Evolutionary conservation across 2,113 vertebrate genomes (phyloP), one percentile per base, ranked within the genome.

Genomic region (Xenopus laevis): DNA sequence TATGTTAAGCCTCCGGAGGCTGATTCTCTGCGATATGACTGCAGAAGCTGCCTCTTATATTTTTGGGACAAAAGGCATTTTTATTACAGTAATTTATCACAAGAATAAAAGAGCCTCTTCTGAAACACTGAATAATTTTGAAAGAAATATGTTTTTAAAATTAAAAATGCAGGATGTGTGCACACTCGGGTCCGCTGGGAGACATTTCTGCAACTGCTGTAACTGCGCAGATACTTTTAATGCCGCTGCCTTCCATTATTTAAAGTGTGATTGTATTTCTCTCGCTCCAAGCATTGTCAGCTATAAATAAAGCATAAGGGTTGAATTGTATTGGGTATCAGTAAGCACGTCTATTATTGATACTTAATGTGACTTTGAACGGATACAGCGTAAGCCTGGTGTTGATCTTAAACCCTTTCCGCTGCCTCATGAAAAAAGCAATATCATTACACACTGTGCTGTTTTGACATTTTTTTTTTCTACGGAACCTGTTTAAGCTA

Each of bases 1-100:
- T 72, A 81, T 77, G 81, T 81, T 65, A 71, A 9, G 78, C 91
- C 89, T 92, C 91, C 78, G 57, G 88, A 88, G 89, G 86, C 84
- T 78, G 18, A 70, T 74, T 77, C 77, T 86, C 71, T 74, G 86
- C 86, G 87, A 82, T 83, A 81, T 72, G 81, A 83, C 80, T 86
- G 82, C 85, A 68, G 64, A 67, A 84, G 84, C 88, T 86, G 86
- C 82, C 80, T 86, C 89, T 84, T 86, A 79, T 84, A 79, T 71
- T 81, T 88, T 79, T 87, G 87, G 74, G 87, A 87, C 86, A 87
- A 90, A 90, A 91, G 71, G 82, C 79, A 82, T 83, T 94, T 77
- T 97, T 98, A 98, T 98, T 95, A 91, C 93, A 92, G 94, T 94
- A 93, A 99, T 98, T 96, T 94, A 99, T 99, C 96, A 98, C 92